Evolutionary conservation across 2,113 vertebrate genomes (phyloP).

Genomic region (Embiotoca jacksoni): DNA sequence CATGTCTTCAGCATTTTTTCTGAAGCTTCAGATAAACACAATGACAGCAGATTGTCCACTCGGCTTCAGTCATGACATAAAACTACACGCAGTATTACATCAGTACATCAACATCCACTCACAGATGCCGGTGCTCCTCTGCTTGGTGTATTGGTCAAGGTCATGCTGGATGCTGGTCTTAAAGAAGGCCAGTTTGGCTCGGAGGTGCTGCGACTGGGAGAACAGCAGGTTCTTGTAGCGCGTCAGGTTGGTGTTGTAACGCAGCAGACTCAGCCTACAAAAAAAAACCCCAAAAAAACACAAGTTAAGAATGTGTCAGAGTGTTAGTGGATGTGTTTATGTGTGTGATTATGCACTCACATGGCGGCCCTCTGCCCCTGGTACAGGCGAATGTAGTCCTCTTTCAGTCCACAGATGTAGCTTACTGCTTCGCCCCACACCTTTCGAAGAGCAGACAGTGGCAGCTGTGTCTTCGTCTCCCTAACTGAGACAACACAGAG

Average conservation of each 20-base stretch:
- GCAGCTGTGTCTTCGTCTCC: constrained; percentile 95
- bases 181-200: constrained; percentile 96
- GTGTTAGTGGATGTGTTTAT: not conserved
- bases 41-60: constrained; percentile 10
- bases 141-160: constrained; percentile 93
- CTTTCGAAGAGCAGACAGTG: constrained; percentile 91
- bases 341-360: constrained; percentile 80
- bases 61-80: not conserved
- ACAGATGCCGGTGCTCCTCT: constrained; percentile 96
- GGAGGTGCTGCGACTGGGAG: constrained; percentile 95
- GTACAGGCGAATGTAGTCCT: constrained; percentile 95
- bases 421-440: constrained; percentile 98
- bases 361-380: constrained; percentile 97
- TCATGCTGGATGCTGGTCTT: constrained; percentile 95
- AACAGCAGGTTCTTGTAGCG: constrained; percentile 97
- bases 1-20: constrained; percentile 98
- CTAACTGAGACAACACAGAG: constrained; percentile 84
- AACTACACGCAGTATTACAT: not conserved
- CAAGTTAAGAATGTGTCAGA: constrained; percentile 3
- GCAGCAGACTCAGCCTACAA: constrained; percentile 94
- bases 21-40: constrained; percentile 85
- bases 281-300: not conserved
- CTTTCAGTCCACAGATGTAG: constrained; percentile 95
- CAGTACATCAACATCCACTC: constrained; percentile 69
- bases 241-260: constrained; percentile 96